Base-by-base conservation (phyloP, 2,797 vertebrate species). In the Rhodeus uyekii region DNA sequence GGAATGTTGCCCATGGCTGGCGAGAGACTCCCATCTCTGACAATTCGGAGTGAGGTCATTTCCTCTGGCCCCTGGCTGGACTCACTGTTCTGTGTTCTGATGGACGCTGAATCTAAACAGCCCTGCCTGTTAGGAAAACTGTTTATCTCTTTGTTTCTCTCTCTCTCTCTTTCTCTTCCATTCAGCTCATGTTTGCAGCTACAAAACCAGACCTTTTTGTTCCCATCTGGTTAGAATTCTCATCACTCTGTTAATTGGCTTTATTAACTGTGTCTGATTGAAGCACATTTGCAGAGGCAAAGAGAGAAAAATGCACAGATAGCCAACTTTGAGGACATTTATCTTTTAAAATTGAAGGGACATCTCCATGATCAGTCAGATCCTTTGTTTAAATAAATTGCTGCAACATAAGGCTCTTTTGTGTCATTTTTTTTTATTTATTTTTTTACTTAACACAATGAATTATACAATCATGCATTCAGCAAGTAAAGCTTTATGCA, bases 211-310 rank as follows among this genome's bases (percentile, higher is more conserved):
- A 32, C 77, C 42, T 69, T 85, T 79, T 81, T 77, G 34, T 61
- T 61, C n/a, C 65, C 74, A 39, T 80, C 78, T 78, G 78, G 65
- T 86, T 74, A 74, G 78, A 74, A 76, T 83, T 83, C 85, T 68
- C 68, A 36, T 34, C 82, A 74, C 78, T 84, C 39, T 78, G 75
- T 74, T 86, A 84, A 86, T 84, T 84, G 74, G 68, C 78, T 81
- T n/a, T 80, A 81, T 84, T 84, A 86, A 82, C 78, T 77, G 74
- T 78, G 50, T 36, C 60, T 78, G 78, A 84, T 75, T 81, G 85
- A 86, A 84, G 75, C 76, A 76, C 67, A 81, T 78, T 76, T 83
- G 77, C 74, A 5, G 42, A 81, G n/a, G 50, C 53, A 83, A 38
- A 63, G 36, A 71, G 77, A 76, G 48, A 78, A 81, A 78, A 71